These are phyloP conservation scores for Acleris laterana DNA, from an alignment of 2,888 invertebrate genomes.

Conservation along the genomic window DNA sequence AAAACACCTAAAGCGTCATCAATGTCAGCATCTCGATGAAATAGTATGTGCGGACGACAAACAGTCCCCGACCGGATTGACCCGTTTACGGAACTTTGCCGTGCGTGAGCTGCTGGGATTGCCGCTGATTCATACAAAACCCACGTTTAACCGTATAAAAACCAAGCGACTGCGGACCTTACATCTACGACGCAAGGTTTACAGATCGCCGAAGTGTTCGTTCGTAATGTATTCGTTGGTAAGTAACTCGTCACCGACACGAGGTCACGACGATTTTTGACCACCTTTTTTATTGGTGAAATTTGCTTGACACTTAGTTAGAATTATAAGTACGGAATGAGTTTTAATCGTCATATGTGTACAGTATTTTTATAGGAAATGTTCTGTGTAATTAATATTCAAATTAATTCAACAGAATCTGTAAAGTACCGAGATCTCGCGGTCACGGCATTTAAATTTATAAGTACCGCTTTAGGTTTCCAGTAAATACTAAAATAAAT, in stretches of 20 bases:
- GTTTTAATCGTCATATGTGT: no score
- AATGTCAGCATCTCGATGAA: neutral
- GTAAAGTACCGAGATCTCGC: no score
- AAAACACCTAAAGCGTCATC: no score
- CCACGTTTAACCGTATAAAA: neutral
- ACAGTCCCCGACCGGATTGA: slow-evolving; percentile 52
- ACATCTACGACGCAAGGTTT: no score
- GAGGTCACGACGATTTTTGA: slow-evolving; percentile 7
- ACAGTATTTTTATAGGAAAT: no score
- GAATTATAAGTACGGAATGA: neutral
- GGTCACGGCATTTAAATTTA: no score
- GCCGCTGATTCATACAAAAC: slow-evolving; percentile 71
- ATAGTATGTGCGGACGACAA: slow-evolving; percentile 1
- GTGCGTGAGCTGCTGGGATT: slow-evolving; percentile 61
- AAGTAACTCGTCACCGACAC: slow-evolving; percentile 14
- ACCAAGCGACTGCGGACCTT: no score
- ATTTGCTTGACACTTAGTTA: slow-evolving; percentile 17
- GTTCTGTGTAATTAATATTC: no score
- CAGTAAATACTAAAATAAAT: no score
- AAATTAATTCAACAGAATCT: no score
- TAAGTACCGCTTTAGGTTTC: no score
- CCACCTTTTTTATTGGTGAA: slow-evolving; percentile 10
- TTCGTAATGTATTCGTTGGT: neutral
- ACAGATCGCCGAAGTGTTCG: neutral
- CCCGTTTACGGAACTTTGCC: slow-evolving; percentile 69